Conservation (phyloP, 1,140 invertebrate genomes). For the Condylostylus longicornis region DNA sequence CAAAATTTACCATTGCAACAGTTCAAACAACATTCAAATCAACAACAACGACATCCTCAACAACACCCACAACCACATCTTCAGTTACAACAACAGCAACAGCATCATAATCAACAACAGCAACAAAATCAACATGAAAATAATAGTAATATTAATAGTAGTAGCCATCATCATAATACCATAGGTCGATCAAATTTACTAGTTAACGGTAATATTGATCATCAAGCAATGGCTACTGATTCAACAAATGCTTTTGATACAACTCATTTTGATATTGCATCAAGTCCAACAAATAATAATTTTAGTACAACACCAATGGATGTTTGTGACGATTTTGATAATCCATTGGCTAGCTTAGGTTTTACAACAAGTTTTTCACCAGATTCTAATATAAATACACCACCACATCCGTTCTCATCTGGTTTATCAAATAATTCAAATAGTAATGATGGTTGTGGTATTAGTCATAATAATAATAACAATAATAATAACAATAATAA, state of each 20-base stretch:
- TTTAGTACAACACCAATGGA: conserved; percentile 27
- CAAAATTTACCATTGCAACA: neutral
- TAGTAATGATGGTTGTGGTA: too few relatives aligned
- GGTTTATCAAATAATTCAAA: neutral
- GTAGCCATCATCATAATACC: too few relatives aligned
- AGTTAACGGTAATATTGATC: conserved; percentile 2
- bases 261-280: neutral
- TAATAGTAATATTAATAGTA: too few relatives aligned
- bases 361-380: conserved; percentile 9
- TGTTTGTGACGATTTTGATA: conserved; percentile 30
- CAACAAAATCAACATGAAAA: neutral
- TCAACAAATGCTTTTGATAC: conserved; percentile 4
- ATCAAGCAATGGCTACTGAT: neutral
- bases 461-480: too few relatives aligned
- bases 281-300: conserved; percentile 2
- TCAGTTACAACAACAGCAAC: conserved; percentile 6
- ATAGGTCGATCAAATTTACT: too few relatives aligned
- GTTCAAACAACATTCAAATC: neutral
- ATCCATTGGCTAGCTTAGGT: conserved; percentile 23
- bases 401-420: conserved; percentile 13
- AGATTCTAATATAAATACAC: conserved; percentile 14
- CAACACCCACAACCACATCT: neutral
- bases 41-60: neutral
- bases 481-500: too few relatives aligned
- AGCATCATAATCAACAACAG: conserved; percentile 1